These are phyloP conservation scores for Zele albiditarsus DNA, from an alignment of 2,888 invertebrate genomes.

Conservation along the genomic window DNA sequence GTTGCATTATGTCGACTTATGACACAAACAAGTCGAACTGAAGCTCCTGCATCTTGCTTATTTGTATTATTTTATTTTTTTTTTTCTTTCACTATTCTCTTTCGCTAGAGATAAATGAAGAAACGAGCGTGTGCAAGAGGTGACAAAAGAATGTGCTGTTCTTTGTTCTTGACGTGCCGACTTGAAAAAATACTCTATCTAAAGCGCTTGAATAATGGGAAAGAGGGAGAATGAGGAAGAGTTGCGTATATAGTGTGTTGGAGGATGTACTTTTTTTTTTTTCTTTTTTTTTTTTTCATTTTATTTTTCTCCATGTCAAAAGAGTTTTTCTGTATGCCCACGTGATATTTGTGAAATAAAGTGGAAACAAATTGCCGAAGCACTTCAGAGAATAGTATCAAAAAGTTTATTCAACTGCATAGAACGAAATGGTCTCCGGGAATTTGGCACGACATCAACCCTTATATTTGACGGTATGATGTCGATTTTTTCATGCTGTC, in stretches of 20 bases:
- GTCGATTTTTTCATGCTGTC: neutral
- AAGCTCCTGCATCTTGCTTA: neutral
- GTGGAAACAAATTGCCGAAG: slow-evolving; percentile 57
- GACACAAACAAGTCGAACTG: slow-evolving; percentile 19
- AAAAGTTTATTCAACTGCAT: slow-evolving; percentile 51
- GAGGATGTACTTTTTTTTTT: neutral
- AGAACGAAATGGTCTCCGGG: slow-evolving; percentile 1
- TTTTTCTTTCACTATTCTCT: neutral
- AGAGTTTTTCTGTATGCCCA: slow-evolving; percentile 32
- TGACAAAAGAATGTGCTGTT: slow-evolving; percentile 27
- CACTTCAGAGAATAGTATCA: slow-evolving; percentile 54
- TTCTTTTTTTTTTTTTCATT: slow-evolving; percentile 1
- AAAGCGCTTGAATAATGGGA: neutral
- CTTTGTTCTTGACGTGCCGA: slow-evolving; percentile 31
- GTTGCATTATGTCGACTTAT: slow-evolving; percentile 27
- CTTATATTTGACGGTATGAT: slow-evolving; percentile 12
- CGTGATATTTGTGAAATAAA: slow-evolving; percentile 53
- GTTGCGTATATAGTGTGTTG: neutral
- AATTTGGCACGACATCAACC: slow-evolving; percentile 35
- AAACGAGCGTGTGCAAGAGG: slow-evolving; percentile 12
- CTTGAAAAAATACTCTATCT: neutral
- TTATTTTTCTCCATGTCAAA: slow-evolving; percentile 33
- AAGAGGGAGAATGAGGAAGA: neutral
- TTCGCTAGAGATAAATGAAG: slow-evolving; percentile 11
- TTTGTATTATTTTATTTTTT: neutral